A percentile compares a stretch with the other conserved stretches of the same genome.
Conservation (phyloP, 2,888 invertebrate genomes). For the Trissolcus japonicus region DNA sequence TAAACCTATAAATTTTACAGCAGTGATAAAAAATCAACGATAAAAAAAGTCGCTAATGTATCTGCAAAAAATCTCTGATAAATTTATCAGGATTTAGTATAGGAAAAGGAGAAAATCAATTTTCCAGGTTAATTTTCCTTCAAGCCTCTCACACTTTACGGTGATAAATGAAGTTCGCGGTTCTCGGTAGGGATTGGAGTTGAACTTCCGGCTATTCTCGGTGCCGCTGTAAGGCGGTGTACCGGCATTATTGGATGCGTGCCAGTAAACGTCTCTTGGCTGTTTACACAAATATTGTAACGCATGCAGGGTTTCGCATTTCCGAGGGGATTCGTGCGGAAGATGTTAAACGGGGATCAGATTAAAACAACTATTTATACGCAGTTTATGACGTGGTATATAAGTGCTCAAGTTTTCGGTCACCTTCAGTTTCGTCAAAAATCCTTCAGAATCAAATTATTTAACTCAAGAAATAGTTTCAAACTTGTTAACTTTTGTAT, state of each 20-base stretch:
- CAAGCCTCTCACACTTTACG: not conserved
- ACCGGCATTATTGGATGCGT: constrained; percentile 15
- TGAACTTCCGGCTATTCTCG: constrained; percentile 23
- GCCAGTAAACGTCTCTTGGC: constrained; percentile 29
- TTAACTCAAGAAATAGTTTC: too few relatives aligned
- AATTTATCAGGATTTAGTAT: too few relatives aligned
- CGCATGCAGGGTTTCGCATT: constrained; percentile 20
- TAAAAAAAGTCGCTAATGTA: too few relatives aligned
- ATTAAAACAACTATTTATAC: constrained; percentile 18
- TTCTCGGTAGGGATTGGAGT: constrained; percentile 4
- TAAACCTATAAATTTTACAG: too few relatives aligned
- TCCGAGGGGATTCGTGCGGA: constrained; percentile 13
- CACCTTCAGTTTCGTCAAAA: too few relatives aligned
- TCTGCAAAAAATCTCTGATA: too few relatives aligned
- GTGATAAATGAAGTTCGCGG: not conserved
- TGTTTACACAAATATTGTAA: constrained; percentile 24
- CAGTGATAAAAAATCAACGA: too few relatives aligned
- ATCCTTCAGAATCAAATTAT: too few relatives aligned
- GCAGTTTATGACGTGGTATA: constrained; percentile 4
- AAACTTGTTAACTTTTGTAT: too few relatives aligned
- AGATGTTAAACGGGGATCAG: constrained; percentile 13
- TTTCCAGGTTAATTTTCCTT: too few relatives aligned
- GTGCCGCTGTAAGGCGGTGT: constrained; percentile 14
- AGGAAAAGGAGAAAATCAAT: too few relatives aligned
- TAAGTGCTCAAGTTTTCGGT: too few relatives aligned